Percentiles rank a stretch among this genome's conserved stretches.
These are phyloP conservation scores for Opisthocomus hoazin DNA, from an alignment of 2,113 vertebrate species.

Conservation along the genomic window DNA sequence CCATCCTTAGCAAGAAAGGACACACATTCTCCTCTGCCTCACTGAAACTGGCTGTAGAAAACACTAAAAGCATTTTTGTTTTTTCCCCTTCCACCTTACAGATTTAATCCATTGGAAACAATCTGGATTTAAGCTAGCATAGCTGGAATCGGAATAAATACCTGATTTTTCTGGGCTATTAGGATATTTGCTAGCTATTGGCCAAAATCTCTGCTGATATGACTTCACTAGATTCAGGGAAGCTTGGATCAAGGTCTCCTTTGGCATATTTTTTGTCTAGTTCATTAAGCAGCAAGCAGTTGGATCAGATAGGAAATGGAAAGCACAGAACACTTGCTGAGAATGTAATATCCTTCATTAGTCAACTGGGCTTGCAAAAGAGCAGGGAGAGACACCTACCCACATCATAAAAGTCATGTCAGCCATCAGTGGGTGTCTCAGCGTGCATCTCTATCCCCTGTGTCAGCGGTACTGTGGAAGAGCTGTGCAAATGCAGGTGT, in stretches of 20 bases:
- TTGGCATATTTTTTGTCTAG: conserved; percentile 1
- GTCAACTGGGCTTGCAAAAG: background rate
- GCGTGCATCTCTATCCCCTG: background rate
- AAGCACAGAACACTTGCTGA: background rate
- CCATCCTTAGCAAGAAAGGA: background rate
- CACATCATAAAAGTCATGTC: background rate
- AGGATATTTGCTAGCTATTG: background rate
- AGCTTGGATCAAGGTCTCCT: background rate
- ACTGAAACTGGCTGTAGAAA: background rate
- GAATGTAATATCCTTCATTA: conserved; percentile 7
- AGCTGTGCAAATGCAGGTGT: background rate
- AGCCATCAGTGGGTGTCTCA: background rate
- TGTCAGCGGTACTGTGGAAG: background rate
- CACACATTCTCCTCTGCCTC: background rate
- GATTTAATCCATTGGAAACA: background rate
- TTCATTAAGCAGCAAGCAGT: conserved; percentile 16
- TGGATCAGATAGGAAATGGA: background rate
- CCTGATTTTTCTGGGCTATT: background rate
- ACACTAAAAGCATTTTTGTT: background rate
- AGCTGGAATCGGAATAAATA: background rate
- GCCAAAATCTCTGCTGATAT: background rate
- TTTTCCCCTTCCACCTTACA: background rate
- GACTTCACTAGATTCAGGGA: background rate
- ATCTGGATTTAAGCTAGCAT: background rate
- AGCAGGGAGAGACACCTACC: background rate